Evolutionary conservation across 1,140 invertebrate genomes (phyloP), one percentile per base, ranked within the genome.

Genomic region (Saxidomus purpurata): DNA sequence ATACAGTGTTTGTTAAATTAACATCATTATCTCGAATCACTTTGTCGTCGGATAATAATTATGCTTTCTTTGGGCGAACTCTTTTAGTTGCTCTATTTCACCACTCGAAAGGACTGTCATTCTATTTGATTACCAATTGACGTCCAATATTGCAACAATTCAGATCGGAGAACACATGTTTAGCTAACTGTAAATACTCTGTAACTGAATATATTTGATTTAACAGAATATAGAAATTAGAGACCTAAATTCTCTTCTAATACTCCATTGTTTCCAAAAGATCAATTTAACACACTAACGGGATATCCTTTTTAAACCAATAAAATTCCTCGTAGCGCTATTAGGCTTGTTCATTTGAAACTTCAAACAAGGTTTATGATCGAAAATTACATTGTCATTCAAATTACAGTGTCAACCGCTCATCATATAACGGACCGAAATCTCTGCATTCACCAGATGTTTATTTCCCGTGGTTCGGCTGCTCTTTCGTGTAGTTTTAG

Each of bases 331-430:
- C 67, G 19, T 71, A 71, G 17, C 9, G 28, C 9, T 31, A 71
- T 15, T 31, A 22, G 59, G 22, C 2, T 17, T 9, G 36, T 38
- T 71, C 34, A 71, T 71, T 15, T 28, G 67, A 71, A 71, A 85
- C 83, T 74, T 85, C 67, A 85, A 85, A 74, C 69, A 71, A 49
- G 25, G 19, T 74, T 74, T 85, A 40, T 52, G 47, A 34, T 74
- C 63, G 25, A n/a, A 85, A 34, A 55, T 25, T 74, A 11, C 67
- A 85, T 85, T 85, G 83, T 85, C 25, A 85, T 85, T 85, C 61
- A 85, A 85, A 85, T 74, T 28, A 36, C 28, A 43, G 40, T 74
- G 40, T 71, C 40, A 71, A 71, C 47, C 17, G 25, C 25, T 85
- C 15, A 40, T 34, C 28, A 55, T 31, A 59, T 82, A 79, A 79